phyloP scores from a whole-genome alignment of 2,113 vertebrate species.

The Sakesphorus luctuosus region DNA sequence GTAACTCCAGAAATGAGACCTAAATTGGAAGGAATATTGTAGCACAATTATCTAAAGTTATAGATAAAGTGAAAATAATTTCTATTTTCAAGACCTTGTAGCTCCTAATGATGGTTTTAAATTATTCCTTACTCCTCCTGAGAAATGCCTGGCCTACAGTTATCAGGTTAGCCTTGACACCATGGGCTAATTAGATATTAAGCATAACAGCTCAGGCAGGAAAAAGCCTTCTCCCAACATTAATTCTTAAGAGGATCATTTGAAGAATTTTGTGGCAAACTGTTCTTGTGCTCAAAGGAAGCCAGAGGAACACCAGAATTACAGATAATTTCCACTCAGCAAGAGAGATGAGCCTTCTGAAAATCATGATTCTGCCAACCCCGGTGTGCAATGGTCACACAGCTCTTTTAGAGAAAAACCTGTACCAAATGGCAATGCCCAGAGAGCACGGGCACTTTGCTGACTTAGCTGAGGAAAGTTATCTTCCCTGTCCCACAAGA shows the following conservation, averaged over 20 bases:
- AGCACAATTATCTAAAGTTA: neutral
- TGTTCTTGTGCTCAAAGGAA: neutral
- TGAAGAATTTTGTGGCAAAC: neutral
- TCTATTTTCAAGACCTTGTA: neutral
- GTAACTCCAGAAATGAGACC: neutral
- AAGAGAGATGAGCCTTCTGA: neutral
- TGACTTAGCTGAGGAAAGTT: neutral
- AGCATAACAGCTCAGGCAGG: neutral
- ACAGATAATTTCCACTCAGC: neutral
- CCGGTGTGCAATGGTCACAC: neutral
- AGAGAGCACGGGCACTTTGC: neutral
- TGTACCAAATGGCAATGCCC: neutral
- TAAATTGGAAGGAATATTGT: neutral
- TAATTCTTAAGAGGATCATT: neutral
- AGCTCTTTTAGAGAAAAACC: neutral
- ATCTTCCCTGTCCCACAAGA: neutral
- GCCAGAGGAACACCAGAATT: neutral
- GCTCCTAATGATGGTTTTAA: constrained; percentile 10
- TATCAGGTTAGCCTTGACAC: neutral
- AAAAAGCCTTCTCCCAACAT: neutral
- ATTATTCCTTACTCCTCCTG: neutral
- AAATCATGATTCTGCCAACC: neutral
- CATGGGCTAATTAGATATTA: neutral
- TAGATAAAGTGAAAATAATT: neutral
- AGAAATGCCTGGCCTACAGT: neutral